Base-by-base conservation (phyloP, 2,888 invertebrate genomes). In the Melieria crassipennis region DNA sequence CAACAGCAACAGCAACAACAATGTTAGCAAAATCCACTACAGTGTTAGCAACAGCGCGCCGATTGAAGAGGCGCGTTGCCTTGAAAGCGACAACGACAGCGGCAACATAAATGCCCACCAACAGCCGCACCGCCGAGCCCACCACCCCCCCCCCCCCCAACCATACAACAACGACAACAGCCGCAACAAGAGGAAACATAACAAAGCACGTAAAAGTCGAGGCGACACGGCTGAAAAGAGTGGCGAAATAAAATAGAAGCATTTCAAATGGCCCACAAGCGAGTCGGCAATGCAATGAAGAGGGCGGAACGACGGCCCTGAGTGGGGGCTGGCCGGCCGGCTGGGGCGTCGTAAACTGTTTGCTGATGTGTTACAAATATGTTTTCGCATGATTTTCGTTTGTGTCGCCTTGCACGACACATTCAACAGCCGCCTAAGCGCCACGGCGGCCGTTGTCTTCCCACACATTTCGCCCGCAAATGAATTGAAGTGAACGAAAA, bases 301-400 rank as follows among this genome's bases (percentile, higher is more conserved):
- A 2, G 30, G 30, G 30, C 30, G 30, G 2, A 30, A 0, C 30
- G 30, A 2, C 30, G 30, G 30, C 30, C 3, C 30, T 30, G 30
- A 30, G 6, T 13, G 52, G 52, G 11, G 52, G 9, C 11, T 7
- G 63, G 30, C n/a, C 11, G 7, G 48, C 48, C 6, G 63, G 11
- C 42, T 11, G 50, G 50, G 50, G 7, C 11, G 65, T 43, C 45
- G 52, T 50, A 65, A 65, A 65, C 13, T 52, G 55, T 65, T 55
- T 65, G 11, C 65, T 65, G 55, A 55, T 65, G 65, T 43, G 65
- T 65, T 43, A 52, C 43, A 65, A 65, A 65, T 65, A 65, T 55
- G 52, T 52, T 65, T 55, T 45, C 43, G 11, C 42, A 52, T 65
- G 45, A 52, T 64, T 65, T 65, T 61, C 46, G 9, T 43, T 30